Evolutionary conservation across 2,113 vertebrate genomes (phyloP).

Genomic region (Limnothrissa miodon): DNA sequence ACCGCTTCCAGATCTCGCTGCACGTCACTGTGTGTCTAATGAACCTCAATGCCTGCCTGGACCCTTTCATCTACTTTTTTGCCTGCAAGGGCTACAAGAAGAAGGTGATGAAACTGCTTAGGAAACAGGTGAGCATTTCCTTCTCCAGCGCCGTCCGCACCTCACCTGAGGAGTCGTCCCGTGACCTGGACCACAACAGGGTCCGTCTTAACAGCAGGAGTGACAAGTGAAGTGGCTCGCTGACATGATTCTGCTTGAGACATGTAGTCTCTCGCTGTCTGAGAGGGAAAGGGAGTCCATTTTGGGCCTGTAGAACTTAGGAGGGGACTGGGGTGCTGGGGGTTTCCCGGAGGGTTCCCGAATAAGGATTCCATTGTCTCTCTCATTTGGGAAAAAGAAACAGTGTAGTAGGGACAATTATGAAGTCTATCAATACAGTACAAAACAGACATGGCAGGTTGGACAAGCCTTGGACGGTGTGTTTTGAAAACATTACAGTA

Average conservation of each 20-base stretch:
- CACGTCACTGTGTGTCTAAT: slow-evolving; percentile 90
- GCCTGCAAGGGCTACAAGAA: slow-evolving; percentile 97
- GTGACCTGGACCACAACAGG: slow-evolving; percentile 64
- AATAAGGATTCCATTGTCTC: too few species aligned
- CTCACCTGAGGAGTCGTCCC: slow-evolving; percentile 84
- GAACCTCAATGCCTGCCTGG: slow-evolving; percentile 94
- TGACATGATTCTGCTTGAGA: too few species aligned
- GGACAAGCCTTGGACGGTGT: too few species aligned
- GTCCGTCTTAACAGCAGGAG: slow-evolving; percentile 56
- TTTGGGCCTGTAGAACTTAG: too few species aligned
- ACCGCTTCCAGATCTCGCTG: slow-evolving; percentile 87
- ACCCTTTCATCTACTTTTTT: slow-evolving; percentile 97
- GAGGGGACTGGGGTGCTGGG: too few species aligned
- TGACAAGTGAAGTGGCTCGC: not conserved
- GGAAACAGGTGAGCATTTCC: slow-evolving; percentile 81
- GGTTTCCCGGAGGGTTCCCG: too few species aligned
- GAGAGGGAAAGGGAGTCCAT: too few species aligned
- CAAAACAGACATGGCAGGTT: too few species aligned
- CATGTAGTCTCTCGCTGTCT: too few species aligned
- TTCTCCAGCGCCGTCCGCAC: slow-evolving; percentile 85
- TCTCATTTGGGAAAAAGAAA: not conserved
- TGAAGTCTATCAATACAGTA: too few species aligned
- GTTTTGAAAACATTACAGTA: not conserved
- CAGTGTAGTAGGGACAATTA: too few species aligned
- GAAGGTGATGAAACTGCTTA: slow-evolving; percentile 86